Percentiles rank a stretch among this genome's conserved stretches.
Conservation (phyloP, 2,797 vertebrate genomes). For the Falco cherrug region DNA sequence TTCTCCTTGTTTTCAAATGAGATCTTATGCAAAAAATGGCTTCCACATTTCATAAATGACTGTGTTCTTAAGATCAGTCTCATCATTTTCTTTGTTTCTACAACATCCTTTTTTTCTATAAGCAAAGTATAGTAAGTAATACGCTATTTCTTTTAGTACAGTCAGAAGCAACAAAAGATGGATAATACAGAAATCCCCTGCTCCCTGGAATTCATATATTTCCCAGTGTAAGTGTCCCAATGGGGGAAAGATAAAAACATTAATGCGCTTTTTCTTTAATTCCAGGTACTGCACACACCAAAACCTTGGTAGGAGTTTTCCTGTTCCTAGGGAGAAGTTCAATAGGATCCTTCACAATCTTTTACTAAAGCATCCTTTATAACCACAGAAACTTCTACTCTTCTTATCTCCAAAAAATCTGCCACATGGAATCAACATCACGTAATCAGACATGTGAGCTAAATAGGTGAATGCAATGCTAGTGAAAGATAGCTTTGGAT, state of each 20-base stretch:
- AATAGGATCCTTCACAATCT: background rate
- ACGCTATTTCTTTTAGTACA: background rate
- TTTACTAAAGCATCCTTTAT: background rate
- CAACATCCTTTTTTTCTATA: background rate
- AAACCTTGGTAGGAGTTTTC: background rate
- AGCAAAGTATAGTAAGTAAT: background rate
- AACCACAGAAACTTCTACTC: background rate
- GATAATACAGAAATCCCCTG: background rate
- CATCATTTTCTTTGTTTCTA: background rate
- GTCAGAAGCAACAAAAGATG: background rate
- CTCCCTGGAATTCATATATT: background rate
- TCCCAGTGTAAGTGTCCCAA: background rate
- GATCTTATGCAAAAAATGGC: background rate
- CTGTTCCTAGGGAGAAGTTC: background rate
- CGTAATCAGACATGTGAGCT: background rate
- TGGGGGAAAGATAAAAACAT: background rate
- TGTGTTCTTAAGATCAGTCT: background rate
- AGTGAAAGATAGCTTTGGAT: background rate
- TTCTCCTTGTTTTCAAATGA: background rate
- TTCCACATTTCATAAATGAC: background rate
- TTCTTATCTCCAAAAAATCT: background rate
- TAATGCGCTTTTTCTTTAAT: background rate
- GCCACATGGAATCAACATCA: background rate
- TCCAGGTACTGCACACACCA: background rate
- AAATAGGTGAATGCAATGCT: background rate